phyloP scores from a whole-genome alignment of 2,888 invertebrate species.

The Sisyra terminalis region DNA sequence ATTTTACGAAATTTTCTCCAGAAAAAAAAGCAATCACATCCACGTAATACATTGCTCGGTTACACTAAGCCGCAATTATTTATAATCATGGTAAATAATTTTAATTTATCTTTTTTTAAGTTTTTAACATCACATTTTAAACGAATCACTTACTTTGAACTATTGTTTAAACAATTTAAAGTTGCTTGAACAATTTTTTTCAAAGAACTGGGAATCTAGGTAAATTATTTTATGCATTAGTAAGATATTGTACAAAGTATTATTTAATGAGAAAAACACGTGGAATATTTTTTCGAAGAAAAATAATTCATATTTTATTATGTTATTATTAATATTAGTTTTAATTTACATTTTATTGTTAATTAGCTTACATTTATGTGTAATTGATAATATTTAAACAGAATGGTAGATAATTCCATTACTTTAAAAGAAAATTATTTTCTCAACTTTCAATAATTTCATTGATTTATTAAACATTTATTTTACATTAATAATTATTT shows the following conservation, averaged over 20 bases:
- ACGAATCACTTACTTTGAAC: neutral
- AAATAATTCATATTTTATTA: neutral
- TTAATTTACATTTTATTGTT: slow-evolving; percentile 1
- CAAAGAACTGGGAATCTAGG: neutral
- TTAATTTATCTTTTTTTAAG: neutral
- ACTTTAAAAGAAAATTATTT: too few species aligned
- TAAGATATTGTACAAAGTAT: slow-evolving; percentile 2
- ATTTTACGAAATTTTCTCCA: too few species aligned
- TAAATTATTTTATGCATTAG: neutral
- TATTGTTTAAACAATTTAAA: neutral
- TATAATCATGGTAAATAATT: too few species aligned
- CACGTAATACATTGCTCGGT: too few species aligned
- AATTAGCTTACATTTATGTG: neutral
- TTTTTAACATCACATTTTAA: neutral
- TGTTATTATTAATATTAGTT: neutral
- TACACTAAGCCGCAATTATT: too few species aligned
- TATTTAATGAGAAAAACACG: neutral
- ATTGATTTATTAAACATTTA: too few species aligned
- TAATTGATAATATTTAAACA: neutral
- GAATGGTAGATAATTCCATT: neutral
- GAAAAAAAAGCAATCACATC: too few species aligned
- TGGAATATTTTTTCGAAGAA: neutral
- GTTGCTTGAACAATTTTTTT: neutral
- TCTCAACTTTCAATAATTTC: too few species aligned
- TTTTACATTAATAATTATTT: too few species aligned